Evolutionary conservation across 2,113 vertebrate species (phyloP), one percentile per base, ranked within the genome.

Genomic region (Coptodon rendalli): DNA sequence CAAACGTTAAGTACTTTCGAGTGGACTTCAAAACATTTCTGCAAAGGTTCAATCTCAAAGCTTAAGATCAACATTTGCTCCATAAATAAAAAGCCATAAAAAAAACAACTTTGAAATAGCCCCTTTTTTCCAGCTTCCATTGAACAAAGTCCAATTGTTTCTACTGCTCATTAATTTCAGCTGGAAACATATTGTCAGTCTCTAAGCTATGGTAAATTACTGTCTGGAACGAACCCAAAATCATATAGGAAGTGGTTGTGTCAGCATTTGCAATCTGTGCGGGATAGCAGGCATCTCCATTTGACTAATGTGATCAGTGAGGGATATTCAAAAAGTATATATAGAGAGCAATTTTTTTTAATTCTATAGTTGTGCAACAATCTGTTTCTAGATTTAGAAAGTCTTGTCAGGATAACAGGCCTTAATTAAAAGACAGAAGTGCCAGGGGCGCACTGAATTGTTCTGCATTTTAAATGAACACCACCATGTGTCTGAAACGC

Each of bases 91-190:
- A 4, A 22, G 24, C 13, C 40, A 63, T 38, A 29, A 63, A 48
- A 73, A 61, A 43, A 24, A 63, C 10, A 85, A 84, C 7, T 54
- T 45, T 19, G 24, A 56, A 68, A 59, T 22, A 13, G 27, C 8
- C 3, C 22, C 22, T 6, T 43, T 17, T 16, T 24, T 17, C n/a
- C 22, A 89, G 80, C 57, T 36, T 71, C 71, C 27, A 85, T 91
- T 93, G 83, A 87, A 86, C 80, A 90, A 90, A 89, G 83, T 84
- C 76, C 68, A 83, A 82, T 85, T 91, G 85, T 89, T 86, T 63
- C 31, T 16, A 63, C 45, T 76, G 71, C 86, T 93, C 82, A 87
- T 93, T 93, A 80, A 85, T 93, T 89, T 90, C 24, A 83, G 83
- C 59, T 63, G 61, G 56, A 88, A 83, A 83, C 48, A 27, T 86